These are phyloP conservation scores for Sesia apiformis DNA, from an alignment of 2,888 invertebrate species.

Conservation along the genomic window DNA sequence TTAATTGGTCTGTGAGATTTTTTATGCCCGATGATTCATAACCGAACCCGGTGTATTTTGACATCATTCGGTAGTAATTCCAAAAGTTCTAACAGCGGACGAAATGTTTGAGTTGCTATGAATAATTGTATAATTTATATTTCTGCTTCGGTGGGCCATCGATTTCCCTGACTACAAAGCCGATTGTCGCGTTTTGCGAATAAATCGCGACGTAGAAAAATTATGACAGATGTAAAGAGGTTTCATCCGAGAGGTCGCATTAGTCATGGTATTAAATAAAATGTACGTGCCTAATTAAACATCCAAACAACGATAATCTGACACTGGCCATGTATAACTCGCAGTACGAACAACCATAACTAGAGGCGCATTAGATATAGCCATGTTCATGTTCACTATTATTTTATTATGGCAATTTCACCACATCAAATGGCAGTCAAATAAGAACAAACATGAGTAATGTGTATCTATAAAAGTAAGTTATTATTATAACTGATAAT, in stretches of 20 bases:
- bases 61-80: constrained; percentile 34
- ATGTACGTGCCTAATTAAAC: constrained; percentile 51
- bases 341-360: constrained; percentile 25
- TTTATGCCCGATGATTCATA: constrained; percentile 40
- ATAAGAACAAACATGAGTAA: constrained; percentile 70
- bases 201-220: constrained; percentile 71
- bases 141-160: constrained; percentile 24
- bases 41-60: constrained; percentile 21
- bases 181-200: constrained; percentile 59
- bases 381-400: constrained; percentile 25
- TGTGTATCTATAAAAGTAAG: constrained; percentile 71
- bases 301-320: constrained; percentile 45
- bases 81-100: constrained; percentile 28
- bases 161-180: constrained; percentile 45
- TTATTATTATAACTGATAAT: constrained; percentile 73
- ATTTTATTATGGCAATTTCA: constrained; percentile 59
- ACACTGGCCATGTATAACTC: constrained; percentile 26
- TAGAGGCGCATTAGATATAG: not conserved
- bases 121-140: constrained; percentile 54
- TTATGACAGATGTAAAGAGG: constrained; percentile 65
- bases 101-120: constrained; percentile 36
- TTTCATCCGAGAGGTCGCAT: constrained; percentile 37
- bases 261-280: constrained; percentile 64
- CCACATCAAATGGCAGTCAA: constrained; percentile 61
- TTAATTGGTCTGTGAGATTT: constrained; percentile 44